These are phyloP conservation scores for Cataglyphis rosenhaueri DNA, from an alignment of 2,888 invertebrate genomes.

Conservation along the genomic window DNA sequence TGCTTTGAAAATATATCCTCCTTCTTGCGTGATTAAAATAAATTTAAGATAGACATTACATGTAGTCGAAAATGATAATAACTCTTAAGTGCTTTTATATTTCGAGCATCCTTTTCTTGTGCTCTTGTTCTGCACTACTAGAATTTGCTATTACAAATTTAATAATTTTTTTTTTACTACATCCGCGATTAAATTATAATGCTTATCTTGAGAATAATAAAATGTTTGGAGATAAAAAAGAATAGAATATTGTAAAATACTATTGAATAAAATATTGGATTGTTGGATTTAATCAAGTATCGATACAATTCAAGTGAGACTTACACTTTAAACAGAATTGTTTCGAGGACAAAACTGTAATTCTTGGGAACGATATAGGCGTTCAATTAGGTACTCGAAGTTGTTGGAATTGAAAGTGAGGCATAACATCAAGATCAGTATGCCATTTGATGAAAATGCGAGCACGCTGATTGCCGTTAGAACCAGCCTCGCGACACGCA, in stretches of 20 bases:
- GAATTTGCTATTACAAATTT: neutral
- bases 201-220: neutral
- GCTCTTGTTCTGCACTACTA: neutral
- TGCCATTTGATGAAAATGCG: slow-evolving; percentile 20
- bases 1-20: neutral
- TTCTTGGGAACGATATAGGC: neutral
- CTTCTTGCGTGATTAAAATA: no score
- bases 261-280: neutral
- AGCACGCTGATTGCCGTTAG: slow-evolving; percentile 59
- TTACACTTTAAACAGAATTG: neutral
- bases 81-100: neutral
- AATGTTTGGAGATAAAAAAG: neutral
- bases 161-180: neutral
- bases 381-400: neutral
- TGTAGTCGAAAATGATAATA: neutral
- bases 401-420: neutral
- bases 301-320: neutral
- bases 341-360: neutral
- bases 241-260: neutral
- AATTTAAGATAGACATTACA: neutral
- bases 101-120: neutral
- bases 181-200: neutral
- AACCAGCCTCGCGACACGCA: slow-evolving; percentile 41
- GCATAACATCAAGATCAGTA: slow-evolving; percentile 4
- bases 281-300: neutral